Base-by-base conservation (phyloP, 2,797 vertebrate genomes). In the Pangasius krempfi region DNA sequence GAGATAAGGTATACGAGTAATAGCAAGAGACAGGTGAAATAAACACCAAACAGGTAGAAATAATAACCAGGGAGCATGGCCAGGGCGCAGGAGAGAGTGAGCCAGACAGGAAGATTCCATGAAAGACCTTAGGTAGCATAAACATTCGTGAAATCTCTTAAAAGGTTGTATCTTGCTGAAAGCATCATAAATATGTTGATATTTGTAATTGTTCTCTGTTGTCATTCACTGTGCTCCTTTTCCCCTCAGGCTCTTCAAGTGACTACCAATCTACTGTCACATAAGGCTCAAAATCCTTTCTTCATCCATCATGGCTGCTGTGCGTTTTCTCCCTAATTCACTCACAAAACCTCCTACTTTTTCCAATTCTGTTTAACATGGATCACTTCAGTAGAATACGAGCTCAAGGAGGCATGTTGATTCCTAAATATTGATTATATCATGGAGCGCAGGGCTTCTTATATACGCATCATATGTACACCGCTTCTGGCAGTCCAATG, bases 11-110 rank as follows among this genome's bases (percentile, higher is more conserved):
- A 27, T 72, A 25, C 16, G 0, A 70, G 84, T 58, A 76, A 86
- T 12, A 62, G 25, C 40, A 85, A 85, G 47, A 86, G 22, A 60
- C 18, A 62, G 56, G 16, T 56, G 47, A 85, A n/a, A 85, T 70
- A 72, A 37, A 85, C 56, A 72, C 10, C 14, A 73, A 52, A n/a
- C 84, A 72, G 33, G 54, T 60, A 14, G 20, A 86, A 86, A 44
- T 73, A 75, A n/a, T 40, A 86, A 73, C 2, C 50, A 58, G 25
- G 22, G 54, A 20, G 66, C 84, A 72, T 14, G 50, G 18, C 64
- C 47, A 54, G 64, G 56, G 58, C 60, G 50, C 37, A 50, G 54
- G 22, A 5, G 72, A 40, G 22, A 62, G 33, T 22, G 22, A 44
- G 25, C 58, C 7, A 47, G 81, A 5, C 52, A 33, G 76, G 75